These are phyloP conservation scores for Terebella lapidaria DNA, from an alignment of 2,888 invertebrate genomes.

Conservation along the genomic window DNA sequence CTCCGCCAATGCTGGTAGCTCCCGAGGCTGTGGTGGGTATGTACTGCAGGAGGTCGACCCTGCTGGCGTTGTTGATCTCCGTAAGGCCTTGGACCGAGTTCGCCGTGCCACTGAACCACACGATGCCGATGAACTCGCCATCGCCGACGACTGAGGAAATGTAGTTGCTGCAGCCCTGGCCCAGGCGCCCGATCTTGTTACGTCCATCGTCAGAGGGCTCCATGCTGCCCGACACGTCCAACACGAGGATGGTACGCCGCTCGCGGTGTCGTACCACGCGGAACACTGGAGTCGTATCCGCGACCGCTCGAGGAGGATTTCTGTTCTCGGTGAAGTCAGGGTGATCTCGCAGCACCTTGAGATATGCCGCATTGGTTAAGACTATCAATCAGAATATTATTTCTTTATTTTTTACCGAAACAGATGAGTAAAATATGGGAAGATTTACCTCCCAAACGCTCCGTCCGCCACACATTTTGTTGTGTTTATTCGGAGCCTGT, in stretches of 20 bases:
- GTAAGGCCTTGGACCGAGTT: constrained; percentile 19
- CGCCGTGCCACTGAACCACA: constrained; percentile 33
- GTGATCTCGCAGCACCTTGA: constrained; percentile 20
- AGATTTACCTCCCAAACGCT: constrained; percentile 58
- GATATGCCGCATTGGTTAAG: too few relatives aligned
- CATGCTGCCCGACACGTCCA: constrained; percentile 26
- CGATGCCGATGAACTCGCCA: constrained; percentile 45
- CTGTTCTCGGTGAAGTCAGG: constrained; percentile 15
- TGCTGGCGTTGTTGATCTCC: constrained; percentile 20
- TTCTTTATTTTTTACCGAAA: too few relatives aligned
- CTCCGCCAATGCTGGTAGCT: constrained; percentile 26
- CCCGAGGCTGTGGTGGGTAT: constrained; percentile 34
- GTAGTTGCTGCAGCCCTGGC: constrained; percentile 56
- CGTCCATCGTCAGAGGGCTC: not conserved
- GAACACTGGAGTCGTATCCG: constrained; percentile 18
- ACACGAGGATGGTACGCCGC: constrained; percentile 16
- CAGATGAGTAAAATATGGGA: not conserved
- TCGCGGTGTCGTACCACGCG: constrained; percentile 11
- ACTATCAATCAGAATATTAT: too few relatives aligned
- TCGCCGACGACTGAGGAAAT: constrained; percentile 58
- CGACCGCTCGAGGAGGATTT: constrained; percentile 16
- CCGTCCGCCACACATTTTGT: constrained; percentile 59
- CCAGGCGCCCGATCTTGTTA: not conserved
- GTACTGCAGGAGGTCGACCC: constrained; percentile 20
- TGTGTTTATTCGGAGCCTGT: constrained; percentile 64